Conservation (phyloP, 2,888 invertebrate genomes). For the Mantis religiosa region DNA sequence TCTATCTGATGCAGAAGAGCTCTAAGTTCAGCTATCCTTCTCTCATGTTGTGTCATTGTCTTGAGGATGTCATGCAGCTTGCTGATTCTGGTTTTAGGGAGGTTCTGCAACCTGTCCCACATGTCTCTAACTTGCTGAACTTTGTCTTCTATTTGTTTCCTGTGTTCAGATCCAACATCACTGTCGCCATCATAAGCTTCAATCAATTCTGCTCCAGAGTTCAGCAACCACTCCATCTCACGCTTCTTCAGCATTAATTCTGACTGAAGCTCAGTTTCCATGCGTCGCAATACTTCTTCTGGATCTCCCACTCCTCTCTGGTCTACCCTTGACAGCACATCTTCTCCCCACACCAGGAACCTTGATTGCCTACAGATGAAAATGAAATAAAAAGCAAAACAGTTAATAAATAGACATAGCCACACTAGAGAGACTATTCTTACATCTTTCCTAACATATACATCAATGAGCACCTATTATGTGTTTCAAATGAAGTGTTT, state of each 20-base stretch:
- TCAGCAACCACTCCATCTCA: constrained; percentile 72
- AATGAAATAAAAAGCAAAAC: background rate
- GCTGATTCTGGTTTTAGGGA: constrained; percentile 61
- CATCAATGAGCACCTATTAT: too few relatives aligned
- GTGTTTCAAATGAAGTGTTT: too few relatives aligned
- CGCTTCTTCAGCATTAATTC: constrained; percentile 72
- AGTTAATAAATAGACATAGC: background rate
- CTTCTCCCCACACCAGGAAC: constrained; percentile 66
- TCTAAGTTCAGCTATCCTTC: constrained; percentile 66
- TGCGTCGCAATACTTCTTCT: constrained; percentile 61
- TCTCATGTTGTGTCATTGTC: constrained; percentile 67
- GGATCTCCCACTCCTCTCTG: constrained; percentile 59
- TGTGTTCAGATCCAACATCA: constrained; percentile 57
- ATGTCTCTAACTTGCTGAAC: constrained; percentile 60
- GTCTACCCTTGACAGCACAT: constrained; percentile 63
- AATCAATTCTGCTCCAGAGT: constrained; percentile 62
- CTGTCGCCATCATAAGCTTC: constrained; percentile 58
- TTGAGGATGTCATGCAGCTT: constrained; percentile 60
- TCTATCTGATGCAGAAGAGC: constrained; percentile 70
- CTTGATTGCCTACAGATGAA: constrained; percentile 51
- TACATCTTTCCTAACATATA: too few relatives aligned
- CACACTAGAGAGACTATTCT: too few relatives aligned
- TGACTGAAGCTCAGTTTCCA: constrained; percentile 70
- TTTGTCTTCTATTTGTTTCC: constrained; percentile 52
- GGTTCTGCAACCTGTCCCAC: constrained; percentile 63